A percentile compares a stretch with the other conserved stretches of the same genome.
These are phyloP conservation scores for Platorchestia sp. DNA, from an alignment of 1,140 invertebrate genomes.

Conservation along the genomic window DNA sequence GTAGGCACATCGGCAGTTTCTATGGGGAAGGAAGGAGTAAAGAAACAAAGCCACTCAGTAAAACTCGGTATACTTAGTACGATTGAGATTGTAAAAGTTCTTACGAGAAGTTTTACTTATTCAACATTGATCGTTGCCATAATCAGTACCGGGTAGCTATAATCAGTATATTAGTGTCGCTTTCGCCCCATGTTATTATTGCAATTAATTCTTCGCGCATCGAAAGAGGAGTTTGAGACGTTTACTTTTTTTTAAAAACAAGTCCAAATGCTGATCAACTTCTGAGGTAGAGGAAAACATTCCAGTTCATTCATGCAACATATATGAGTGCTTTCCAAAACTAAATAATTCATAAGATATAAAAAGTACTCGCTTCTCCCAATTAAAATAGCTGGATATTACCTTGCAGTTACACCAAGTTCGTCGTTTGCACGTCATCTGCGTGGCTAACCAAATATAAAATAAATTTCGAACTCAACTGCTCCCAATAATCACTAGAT, in stretches of 20 bases:
- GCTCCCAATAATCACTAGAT: neutral
- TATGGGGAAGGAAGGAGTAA: neutral
- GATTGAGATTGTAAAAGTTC: neutral
- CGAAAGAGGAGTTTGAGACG: neutral
- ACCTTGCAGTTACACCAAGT: neutral
- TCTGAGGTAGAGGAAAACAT: neutral
- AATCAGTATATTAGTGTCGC: no score
- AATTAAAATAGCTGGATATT: neutral
- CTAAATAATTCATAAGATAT: neutral
- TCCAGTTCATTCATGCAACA: neutral
- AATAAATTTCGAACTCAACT: neutral
- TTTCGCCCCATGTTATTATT: no score
- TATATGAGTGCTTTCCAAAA: neutral
- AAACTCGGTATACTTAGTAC: neutral
- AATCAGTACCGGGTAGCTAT: no score
- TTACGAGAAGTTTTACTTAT: neutral
- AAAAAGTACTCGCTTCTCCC: neutral
- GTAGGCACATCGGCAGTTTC: neutral
- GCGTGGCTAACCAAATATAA: neutral
- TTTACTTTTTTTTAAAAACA: no score
- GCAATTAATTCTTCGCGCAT: no score
- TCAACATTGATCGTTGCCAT: neutral
- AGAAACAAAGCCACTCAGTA: neutral
- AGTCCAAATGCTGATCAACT: no score
- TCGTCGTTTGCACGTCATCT: neutral